Conservation (phyloP, 2,888 invertebrate genomes). For the Troides oblongomaculatus region DNA sequence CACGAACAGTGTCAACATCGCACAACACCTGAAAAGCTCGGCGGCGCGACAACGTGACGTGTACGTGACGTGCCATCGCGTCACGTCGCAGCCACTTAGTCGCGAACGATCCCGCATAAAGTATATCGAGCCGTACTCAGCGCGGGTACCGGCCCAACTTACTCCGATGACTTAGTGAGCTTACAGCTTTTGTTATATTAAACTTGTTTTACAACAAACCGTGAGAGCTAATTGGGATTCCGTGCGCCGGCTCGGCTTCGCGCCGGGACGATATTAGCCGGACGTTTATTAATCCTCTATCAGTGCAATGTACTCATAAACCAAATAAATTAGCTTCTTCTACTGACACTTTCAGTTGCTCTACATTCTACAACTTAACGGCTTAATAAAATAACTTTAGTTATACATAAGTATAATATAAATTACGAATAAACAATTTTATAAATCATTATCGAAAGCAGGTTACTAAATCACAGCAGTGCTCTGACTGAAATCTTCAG, state of each 20-base stretch:
- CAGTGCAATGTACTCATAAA: too few species aligned
- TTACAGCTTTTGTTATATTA: constrained; percentile 27
- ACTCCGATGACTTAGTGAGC: constrained; percentile 26
- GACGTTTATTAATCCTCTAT: too few species aligned
- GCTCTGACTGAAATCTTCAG: too few species aligned
- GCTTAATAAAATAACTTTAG: too few species aligned
- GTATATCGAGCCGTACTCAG: constrained; percentile 22
- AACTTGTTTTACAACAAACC: constrained; percentile 23
- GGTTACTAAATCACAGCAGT: too few species aligned
- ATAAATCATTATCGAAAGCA: too few species aligned
- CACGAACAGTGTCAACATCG: constrained; percentile 14
- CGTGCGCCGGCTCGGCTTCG: background rate
- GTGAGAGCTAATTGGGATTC: constrained; percentile 18
- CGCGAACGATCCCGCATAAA: constrained; percentile 18
- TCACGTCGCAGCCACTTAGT: constrained; percentile 21
- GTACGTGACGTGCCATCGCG: constrained; percentile 2
- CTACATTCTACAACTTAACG: too few species aligned
- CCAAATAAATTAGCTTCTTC: too few species aligned
- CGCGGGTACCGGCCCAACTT: constrained; percentile 12
- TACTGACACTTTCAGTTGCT: too few species aligned
- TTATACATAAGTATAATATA: too few species aligned
- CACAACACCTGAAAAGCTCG: constrained; percentile 18
- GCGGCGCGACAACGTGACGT: constrained; percentile 22
- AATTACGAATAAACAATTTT: too few species aligned
- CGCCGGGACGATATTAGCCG: too few species aligned